phyloP scores from a whole-genome alignment of 2,888 invertebrate species.

The Patella ulyssiponensis region DNA sequence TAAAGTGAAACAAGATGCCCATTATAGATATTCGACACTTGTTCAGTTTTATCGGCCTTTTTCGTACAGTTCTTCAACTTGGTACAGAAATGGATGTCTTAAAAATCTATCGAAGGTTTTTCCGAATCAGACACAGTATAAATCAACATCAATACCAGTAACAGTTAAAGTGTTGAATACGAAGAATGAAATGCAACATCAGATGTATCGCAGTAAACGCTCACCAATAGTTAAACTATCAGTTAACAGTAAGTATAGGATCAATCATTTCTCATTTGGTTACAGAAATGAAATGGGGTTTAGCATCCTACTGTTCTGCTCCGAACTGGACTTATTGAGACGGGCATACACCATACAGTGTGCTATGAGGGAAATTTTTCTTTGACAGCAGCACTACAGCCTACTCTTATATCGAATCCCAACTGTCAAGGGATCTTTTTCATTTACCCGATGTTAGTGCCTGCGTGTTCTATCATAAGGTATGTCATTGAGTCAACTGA shows the following conservation, averaged over 20 bases:
- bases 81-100: conserved; percentile 52
- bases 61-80: conserved; percentile 56
- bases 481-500: no score
- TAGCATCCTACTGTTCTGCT: no score
- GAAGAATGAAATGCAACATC: conserved; percentile 47
- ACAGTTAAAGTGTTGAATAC: conserved; percentile 39
- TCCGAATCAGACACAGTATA: conserved; percentile 50
- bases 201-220: conserved; percentile 47
- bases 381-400: no score
- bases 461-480: no score
- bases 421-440: no score
- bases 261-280: not conserved
- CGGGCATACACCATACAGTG: no score
- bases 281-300: no score
- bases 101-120: conserved; percentile 52
- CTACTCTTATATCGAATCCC: no score
- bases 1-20: conserved; percentile 23
- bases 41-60: conserved; percentile 67
- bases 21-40: conserved; percentile 39
- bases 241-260: conserved; percentile 53
- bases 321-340: no score
- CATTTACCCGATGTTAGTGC: no score
- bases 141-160: conserved; percentile 43
- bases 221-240: conserved; percentile 60
- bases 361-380: no score